Conservation (phyloP, 2,113 vertebrate genomes). For the Crypturellus undulatus region DNA sequence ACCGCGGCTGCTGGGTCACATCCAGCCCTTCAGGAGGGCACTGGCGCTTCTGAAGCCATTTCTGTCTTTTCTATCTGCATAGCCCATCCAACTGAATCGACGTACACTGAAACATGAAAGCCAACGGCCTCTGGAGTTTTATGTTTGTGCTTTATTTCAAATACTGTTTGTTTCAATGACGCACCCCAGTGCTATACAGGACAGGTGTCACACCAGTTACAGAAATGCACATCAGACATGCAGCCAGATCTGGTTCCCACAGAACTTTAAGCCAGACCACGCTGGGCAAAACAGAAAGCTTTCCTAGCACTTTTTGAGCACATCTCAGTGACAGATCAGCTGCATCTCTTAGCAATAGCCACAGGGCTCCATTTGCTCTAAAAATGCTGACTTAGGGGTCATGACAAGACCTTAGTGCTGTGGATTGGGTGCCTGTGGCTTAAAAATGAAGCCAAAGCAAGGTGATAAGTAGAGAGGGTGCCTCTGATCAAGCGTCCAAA, state of each 20-base stretch:
- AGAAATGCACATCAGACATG: conserved; percentile 14
- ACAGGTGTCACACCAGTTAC: conserved; percentile 41
- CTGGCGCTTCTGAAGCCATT: not conserved
- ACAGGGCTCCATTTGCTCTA: conserved; percentile 40
- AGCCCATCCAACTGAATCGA: not conserved
- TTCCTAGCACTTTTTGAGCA: not conserved
- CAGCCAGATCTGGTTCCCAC: not conserved
- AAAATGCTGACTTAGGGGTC: conserved; percentile 53
- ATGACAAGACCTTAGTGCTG: not conserved
- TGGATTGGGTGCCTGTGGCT: not conserved
- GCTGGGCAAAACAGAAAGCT: not conserved
- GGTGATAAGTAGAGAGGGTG: conserved; percentile 5
- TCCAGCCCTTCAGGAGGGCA: not conserved
- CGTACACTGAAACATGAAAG: not conserved
- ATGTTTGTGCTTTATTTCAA: not conserved
- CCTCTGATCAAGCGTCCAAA: not conserved
- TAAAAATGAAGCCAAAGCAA: conserved; percentile 16
- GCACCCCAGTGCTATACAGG: not conserved
- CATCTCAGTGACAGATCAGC: conserved; percentile 11
- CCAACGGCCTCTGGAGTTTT: not conserved
- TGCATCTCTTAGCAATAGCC: conserved; percentile 35
- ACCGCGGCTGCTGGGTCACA: not conserved
- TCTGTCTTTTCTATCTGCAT: not conserved
- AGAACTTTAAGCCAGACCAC: conserved; percentile 6
- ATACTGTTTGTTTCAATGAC: not conserved